Evolutionary conservation across 2,797 vertebrate genomes (phyloP).

Genomic region (Silurus lanzhouensis): DNA sequence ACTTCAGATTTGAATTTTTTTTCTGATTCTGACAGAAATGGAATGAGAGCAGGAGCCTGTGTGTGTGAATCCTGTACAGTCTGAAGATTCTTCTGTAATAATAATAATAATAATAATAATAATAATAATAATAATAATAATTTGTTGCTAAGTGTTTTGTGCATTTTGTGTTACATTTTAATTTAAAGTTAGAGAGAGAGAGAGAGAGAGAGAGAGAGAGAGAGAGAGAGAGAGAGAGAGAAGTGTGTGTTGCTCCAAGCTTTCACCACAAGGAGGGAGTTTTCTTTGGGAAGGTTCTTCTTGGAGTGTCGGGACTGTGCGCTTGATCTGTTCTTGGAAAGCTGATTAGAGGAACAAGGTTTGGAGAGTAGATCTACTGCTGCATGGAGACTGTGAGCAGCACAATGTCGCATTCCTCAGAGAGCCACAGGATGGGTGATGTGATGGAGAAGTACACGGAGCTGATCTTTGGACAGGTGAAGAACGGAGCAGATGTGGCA

Average conservation of each 20-base stretch:
- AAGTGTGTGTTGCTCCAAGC: conserved; percentile 39
- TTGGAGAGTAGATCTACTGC: neutral
- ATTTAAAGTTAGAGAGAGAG: neutral
- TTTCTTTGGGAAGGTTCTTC: conserved; percentile 48
- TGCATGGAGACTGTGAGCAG: conserved; percentile 58
- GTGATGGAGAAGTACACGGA: conserved; percentile 56
- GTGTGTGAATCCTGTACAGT: neutral
- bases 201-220: neutral
- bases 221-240: neutral
- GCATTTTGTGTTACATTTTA: too few relatives aligned
- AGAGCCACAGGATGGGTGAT: conserved; percentile 48
- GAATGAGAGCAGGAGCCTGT: neutral
- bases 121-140: neutral
- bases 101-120: neutral
- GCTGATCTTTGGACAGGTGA: conserved; percentile 48
- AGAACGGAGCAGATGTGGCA: conserved; percentile 21
- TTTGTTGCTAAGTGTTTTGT: neutral
- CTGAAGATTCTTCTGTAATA: neutral
- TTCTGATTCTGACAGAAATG: neutral
- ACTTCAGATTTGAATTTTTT: neutral
- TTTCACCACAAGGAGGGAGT: conserved; percentile 58
- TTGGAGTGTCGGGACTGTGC: neutral
- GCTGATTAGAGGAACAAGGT: too few relatives aligned
- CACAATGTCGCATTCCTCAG: conserved; percentile 56
- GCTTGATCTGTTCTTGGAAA: neutral